Evolutionary conservation across 2,113 vertebrate species (phyloP).

Genomic region (Corythoichthys haematopterus): DNA sequence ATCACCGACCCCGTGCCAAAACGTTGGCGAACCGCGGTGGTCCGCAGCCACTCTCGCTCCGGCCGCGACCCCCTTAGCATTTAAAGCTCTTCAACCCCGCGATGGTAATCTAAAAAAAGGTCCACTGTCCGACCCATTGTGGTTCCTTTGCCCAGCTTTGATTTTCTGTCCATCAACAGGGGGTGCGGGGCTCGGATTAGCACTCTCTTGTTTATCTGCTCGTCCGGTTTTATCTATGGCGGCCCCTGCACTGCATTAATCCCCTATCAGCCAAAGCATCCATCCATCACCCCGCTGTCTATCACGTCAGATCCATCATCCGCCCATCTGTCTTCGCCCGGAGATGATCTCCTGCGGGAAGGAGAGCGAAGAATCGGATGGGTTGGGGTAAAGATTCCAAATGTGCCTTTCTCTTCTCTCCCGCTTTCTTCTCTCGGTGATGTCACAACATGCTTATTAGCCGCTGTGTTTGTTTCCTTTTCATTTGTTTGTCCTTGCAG

Average conservation of each 20-base stretch:
- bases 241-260: constrained; percentile 73
- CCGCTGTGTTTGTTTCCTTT: constrained; percentile 60
- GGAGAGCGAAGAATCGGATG: constrained; percentile 41
- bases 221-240: constrained; percentile 74
- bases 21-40: constrained; percentile 9
- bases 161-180: constrained; percentile 72
- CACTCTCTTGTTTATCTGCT: constrained; percentile 76
- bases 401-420: constrained; percentile 16
- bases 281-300: constrained; percentile 76
- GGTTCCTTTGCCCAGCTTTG: constrained; percentile 61
- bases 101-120: constrained; percentile 28
- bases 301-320: constrained; percentile 78
- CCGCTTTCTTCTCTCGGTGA: constrained; percentile 19
- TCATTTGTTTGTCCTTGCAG: constrained; percentile 68
- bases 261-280: constrained; percentile 68
- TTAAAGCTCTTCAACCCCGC: constrained; percentile 28
- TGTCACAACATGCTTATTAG: constrained; percentile 67
- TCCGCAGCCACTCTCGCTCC: constrained; percentile 19
- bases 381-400: constrained; percentile 42
- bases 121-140: constrained; percentile 42
- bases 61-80: constrained; percentile 21
- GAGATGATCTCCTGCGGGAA: constrained; percentile 31
- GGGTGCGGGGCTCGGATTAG: constrained; percentile 68
- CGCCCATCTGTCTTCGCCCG: constrained; percentile 72
- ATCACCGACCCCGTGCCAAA: constrained; percentile 18